These are phyloP conservation scores for Istiophorus platypterus DNA, from an alignment of 2,113 vertebrate species.

Conservation along the genomic window DNA sequence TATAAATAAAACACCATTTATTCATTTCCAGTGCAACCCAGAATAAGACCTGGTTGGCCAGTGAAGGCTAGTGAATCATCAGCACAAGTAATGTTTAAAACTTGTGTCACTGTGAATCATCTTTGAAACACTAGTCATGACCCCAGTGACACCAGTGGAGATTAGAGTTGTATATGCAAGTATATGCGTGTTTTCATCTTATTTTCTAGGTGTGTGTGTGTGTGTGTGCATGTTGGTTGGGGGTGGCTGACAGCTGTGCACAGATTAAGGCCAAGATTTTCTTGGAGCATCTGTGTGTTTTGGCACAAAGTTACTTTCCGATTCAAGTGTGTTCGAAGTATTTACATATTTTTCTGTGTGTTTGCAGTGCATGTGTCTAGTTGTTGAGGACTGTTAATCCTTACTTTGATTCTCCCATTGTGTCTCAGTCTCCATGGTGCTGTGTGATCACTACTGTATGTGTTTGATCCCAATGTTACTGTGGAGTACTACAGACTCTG, in stretches of 20 bases:
- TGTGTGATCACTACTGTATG: background rate
- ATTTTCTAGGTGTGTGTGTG: background rate
- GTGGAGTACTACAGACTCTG: background rate
- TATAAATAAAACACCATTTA: no score
- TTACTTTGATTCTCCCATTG: no score
- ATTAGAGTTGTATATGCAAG: background rate
- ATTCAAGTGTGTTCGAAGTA: background rate
- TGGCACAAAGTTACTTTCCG: background rate
- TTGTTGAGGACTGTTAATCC: background rate
- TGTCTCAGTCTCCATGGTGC: background rate
- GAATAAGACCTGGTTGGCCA: no score
- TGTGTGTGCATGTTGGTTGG: background rate
- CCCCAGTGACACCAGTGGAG: background rate
- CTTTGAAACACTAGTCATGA: background rate
- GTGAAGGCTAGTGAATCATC: no score
- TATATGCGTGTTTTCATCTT: background rate
- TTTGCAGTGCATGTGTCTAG: background rate
- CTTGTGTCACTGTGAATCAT: no score
- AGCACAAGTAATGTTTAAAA: no score
- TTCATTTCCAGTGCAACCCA: no score
- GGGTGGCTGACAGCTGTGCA: constrained; percentile 28
- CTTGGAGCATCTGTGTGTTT: constrained; percentile 12
- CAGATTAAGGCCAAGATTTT: constrained; percentile 50
- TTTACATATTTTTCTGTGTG: background rate
- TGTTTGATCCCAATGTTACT: no score